These are phyloP conservation scores for Alcedo atthis DNA, from an alignment of 2,797 vertebrate genomes.

Conservation along the genomic window DNA sequence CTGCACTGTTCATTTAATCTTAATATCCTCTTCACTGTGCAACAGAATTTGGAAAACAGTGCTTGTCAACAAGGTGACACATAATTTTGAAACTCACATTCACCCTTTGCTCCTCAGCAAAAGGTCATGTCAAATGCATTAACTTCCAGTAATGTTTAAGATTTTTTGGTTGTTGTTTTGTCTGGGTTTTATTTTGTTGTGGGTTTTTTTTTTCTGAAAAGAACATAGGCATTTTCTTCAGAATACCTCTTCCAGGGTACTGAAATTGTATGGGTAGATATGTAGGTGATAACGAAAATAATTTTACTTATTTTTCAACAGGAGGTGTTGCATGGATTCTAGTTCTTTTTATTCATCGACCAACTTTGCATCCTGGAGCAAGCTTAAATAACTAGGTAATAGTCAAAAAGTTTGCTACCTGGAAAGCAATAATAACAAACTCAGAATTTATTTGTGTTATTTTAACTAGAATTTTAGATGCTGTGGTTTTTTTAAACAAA, in stretches of 20 bases:
- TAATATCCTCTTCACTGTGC: background rate
- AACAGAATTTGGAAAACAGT: slow-evolving; percentile 6
- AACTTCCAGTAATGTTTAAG: background rate
- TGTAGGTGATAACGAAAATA: background rate
- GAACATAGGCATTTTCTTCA: background rate
- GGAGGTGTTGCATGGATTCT: background rate
- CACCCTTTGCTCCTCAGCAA: background rate
- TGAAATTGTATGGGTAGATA: background rate
- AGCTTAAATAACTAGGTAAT: background rate
- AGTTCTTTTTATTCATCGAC: background rate
- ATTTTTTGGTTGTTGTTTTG: too few species aligned
- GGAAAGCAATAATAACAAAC: background rate
- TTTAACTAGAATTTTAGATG: background rate
- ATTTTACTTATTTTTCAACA: background rate
- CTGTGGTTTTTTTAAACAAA: background rate
- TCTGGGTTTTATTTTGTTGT: too few species aligned
- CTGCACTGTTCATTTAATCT: slow-evolving; percentile 27
- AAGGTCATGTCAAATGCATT: background rate
- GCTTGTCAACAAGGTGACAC: background rate
- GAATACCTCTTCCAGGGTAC: background rate
- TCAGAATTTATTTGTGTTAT: background rate
- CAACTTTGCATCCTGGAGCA: background rate
- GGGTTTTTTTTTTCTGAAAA: background rate
- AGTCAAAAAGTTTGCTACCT: background rate
- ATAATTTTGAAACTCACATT: background rate